A percentile compares a stretch with the other conserved stretches of the same genome.
Evolutionary conservation across 37 sponge, comb jelly and placozoan species (phyloP).

Genomic region (Halichondria panicea): DNA sequence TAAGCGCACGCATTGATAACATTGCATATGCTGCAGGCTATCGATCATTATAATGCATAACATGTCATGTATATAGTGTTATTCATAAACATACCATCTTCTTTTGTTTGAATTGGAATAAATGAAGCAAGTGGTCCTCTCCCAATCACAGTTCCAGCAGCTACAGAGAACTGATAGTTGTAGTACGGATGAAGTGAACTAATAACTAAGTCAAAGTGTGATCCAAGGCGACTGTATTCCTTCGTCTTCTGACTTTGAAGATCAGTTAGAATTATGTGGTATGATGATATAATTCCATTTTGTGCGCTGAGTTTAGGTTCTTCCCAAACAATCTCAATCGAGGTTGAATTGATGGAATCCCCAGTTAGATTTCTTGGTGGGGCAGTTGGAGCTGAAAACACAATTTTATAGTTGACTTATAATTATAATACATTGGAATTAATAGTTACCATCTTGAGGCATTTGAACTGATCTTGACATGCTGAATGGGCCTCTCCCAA

Average conservation of each 20-base stretch:
- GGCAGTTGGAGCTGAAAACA: conserved; percentile 14
- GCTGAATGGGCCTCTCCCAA: conserved; percentile 4
- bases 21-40: too few species aligned
- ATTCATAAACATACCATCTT: conserved; percentile 25
- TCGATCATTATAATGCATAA: not conserved
- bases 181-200: conserved; percentile 36
- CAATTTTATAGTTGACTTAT: not conserved
- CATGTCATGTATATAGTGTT: not conserved
- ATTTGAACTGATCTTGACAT: not conserved
- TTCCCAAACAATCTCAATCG: conserved; percentile 20
- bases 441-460: conserved; percentile 25
- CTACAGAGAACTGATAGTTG: conserved; percentile 25
- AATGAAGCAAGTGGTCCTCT: conserved; percentile 21
- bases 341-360: conserved; percentile 9
- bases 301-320: conserved; percentile 9
- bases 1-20: too few species aligned
- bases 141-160: conserved; percentile 47
- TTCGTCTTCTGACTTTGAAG: not conserved
- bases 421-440: not conserved
- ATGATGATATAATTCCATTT: conserved; percentile 39
- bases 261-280: not conserved
- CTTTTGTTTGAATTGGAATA: not conserved
- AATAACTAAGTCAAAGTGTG: conserved; percentile 1
- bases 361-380: conserved; percentile 18
- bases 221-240: not conserved